A percentile compares a stretch with the other conserved stretches of the same genome.
Conservation (phyloP, 1,140 invertebrate species). For the Carposina sasakii region DNA sequence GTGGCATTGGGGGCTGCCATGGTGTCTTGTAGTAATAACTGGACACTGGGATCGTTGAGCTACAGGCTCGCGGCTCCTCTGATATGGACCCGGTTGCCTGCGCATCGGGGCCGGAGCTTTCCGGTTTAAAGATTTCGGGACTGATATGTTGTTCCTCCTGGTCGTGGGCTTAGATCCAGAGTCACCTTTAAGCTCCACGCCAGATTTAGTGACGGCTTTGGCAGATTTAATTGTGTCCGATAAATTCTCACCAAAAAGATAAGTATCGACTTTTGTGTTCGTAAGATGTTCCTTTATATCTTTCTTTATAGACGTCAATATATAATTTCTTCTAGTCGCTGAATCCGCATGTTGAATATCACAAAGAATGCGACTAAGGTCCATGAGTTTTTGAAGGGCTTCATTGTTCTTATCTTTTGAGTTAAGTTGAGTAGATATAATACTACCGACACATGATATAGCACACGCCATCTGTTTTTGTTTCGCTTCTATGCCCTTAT, state of each 20-base stretch:
- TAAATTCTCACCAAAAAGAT: slow-evolving; percentile 3
- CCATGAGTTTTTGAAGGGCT: background rate
- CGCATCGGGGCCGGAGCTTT: background rate
- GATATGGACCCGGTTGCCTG: background rate
- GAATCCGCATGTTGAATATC: background rate
- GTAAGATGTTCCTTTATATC: slow-evolving; percentile 8
- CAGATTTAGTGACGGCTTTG: slow-evolving; percentile 3
- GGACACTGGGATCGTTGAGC: background rate
- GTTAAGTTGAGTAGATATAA: background rate
- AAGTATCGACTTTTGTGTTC: slow-evolving; percentile 5
- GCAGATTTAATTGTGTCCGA: slow-evolving; percentile 5
- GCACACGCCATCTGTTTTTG: background rate
- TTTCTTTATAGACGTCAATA: slow-evolving; percentile 6
- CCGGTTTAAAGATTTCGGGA: slow-evolving; percentile 9
- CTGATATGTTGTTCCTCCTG: too few species aligned
- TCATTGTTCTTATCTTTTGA: background rate
- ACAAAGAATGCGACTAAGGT: background rate
- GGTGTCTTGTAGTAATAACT: background rate
- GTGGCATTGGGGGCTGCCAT: background rate
- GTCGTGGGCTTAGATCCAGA: too few species aligned
- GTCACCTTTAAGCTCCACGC: slow-evolving; percentile 7
- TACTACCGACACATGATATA: background rate
- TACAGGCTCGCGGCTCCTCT: background rate
- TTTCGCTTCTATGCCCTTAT: background rate
- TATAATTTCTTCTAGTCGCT: background rate